Percentiles rank a stretch among this genome's conserved stretches.
Evolutionary conservation across 2,888 invertebrate species (phyloP).

Genomic region (Didymodactylos carnosus): DNA sequence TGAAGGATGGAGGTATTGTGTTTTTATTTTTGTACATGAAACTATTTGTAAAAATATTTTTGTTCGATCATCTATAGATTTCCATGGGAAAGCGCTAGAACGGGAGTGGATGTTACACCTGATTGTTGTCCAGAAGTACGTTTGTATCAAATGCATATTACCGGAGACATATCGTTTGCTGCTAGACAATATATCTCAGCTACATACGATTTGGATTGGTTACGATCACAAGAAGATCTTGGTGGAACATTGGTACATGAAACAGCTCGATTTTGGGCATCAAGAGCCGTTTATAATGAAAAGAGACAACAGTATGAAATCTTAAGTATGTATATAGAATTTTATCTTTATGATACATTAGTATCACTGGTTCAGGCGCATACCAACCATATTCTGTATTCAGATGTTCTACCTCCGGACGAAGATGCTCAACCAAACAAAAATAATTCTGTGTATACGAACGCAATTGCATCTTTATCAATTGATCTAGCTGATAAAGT

Average conservation of each 20-base stretch:
- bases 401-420: constrained; percentile 26
- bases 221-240: not conserved
- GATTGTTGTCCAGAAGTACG: constrained; percentile 12
- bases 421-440: constrained; percentile 22
- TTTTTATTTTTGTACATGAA: constrained; percentile 14
- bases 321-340: constrained; percentile 2
- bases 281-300: constrained; percentile 15
- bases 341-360: not conserved
- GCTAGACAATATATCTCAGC: constrained; percentile 26
- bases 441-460: constrained; percentile 30
- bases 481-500: not conserved
- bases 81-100: constrained; percentile 30
- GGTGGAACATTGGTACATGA: constrained; percentile 14
- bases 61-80: constrained; percentile 16
- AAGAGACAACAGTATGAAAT: constrained; percentile 18
- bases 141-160: constrained; percentile 16
- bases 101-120: constrained; percentile 19
- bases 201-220: constrained; percentile 21
- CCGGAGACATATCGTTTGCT: constrained; percentile 20
- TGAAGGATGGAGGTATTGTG: constrained; percentile 20
- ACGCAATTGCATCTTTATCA: constrained; percentile 22
- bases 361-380: too few relatives aligned
- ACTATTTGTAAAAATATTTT: too few relatives aligned
- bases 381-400: too few relatives aligned
- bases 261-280: constrained; percentile 20